Evolutionary conservation across 2,888 invertebrate species (phyloP), one percentile per base, ranked within the genome.

Genomic region (Cosmopolites sordidus): DNA sequence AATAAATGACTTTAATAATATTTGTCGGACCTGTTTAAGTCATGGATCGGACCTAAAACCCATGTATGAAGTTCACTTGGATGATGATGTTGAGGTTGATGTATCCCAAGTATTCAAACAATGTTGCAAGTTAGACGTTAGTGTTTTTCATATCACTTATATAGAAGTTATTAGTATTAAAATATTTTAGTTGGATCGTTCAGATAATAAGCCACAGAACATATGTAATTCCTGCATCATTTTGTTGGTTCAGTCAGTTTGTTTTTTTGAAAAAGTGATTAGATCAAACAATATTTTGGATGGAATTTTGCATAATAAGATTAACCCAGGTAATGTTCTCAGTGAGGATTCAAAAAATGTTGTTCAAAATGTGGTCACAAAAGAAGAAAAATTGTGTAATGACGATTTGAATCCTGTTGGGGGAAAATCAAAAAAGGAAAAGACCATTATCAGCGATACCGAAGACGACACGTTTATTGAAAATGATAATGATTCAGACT

Each of bases 401-500:
- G 22, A 22, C 8, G 22, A 8, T 8, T 5, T 3, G 4, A 8
- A 22, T 3, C 4, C 22, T 5, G 8, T 22, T 22, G 22, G 42
- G 16, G 5, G 4, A n/a, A 40, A 16, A 11, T 33, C 40, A 18
- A 44, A 27, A 37, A 22, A 39, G 22, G 49, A 49, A 16, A 38
- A 22, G 4, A 27, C 41, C 1, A 44, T 40, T 41, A 29, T 45
- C 40, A 45, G 40, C 41, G 56, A 56, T 2, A 44, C 48, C 2
- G 51, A 48, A 18, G 48, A 56, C 39, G 52, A 56, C 18, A 6
- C 18, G 1, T 47, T 42, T 51, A 42, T 9, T 9, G 39, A 17
- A 17, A 41, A 42, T 40, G 56, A 53, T 18, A 46, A 56, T 46
- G 57, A 57, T 41, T 57, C 53, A 33, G 57, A 57, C 29, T 57